Percentiles rank a stretch among this genome's conserved stretches.
Conservation (phyloP, 23 tunicate species). For the Halocynthia roretzi region DNA sequence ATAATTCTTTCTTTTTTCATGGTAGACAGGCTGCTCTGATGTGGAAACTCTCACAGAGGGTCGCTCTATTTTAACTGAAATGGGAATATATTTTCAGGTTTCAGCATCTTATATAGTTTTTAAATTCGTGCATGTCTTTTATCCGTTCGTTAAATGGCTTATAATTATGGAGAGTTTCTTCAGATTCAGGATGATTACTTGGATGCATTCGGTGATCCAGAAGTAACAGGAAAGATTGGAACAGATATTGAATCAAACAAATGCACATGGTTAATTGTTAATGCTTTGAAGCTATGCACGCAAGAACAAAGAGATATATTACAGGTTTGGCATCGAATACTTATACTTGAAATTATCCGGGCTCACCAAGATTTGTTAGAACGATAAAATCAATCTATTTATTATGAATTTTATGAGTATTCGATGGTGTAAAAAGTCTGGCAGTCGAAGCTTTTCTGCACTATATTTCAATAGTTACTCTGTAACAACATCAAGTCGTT, state of each 20-base stretch:
- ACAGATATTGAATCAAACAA: constrained; percentile 94
- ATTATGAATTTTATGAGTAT: neutral
- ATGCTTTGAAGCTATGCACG: constrained; percentile 44
- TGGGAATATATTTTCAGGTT: constrained; percentile 76
- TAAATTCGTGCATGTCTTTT: neutral
- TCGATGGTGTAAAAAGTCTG: too few species aligned
- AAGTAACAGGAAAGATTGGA: constrained; percentile 91
- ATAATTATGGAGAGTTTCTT: constrained; percentile 28
- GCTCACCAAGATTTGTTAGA: too few species aligned
- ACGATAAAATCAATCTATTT: too few species aligned
- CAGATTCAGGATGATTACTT: constrained; percentile 90
- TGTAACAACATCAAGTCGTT: too few species aligned
- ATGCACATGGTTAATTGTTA: constrained; percentile 83
- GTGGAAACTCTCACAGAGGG: constrained; percentile 27
- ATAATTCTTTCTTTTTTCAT: neutral
- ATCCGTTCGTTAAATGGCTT: neutral
- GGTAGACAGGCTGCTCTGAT: constrained; percentile 35
- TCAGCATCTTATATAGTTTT: neutral
- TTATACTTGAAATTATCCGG: too few species aligned
- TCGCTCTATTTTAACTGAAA: constrained; percentile 36
- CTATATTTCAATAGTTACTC: too few species aligned
- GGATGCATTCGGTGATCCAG: constrained; percentile 85
- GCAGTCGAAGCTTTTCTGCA: too few species aligned
- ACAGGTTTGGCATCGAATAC: constrained; percentile 1
- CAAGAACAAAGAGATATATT: constrained; percentile 34